A percentile compares a stretch with the other conserved stretches of the same genome.
These are phyloP conservation scores for Marmota monax DNA, from an alignment of 2,113 vertebrate genomes.

Conservation along the genomic window DNA sequence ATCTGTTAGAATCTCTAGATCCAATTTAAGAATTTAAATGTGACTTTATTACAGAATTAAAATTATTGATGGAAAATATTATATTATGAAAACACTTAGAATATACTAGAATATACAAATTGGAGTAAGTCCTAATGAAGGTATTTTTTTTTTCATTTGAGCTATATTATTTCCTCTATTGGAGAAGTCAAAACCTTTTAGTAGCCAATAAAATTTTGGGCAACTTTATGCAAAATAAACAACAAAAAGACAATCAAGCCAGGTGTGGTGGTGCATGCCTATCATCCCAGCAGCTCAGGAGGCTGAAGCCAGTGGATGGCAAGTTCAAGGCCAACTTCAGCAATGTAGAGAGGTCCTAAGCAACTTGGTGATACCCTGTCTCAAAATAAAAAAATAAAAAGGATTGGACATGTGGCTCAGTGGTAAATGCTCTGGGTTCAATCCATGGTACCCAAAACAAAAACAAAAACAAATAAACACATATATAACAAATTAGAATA, in stretches of 20 bases:
- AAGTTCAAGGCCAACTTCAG: too few relatives aligned
- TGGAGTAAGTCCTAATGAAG: background rate
- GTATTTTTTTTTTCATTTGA: background rate
- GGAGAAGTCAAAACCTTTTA: background rate
- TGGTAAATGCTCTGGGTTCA: too few relatives aligned
- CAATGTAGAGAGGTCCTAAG: too few relatives aligned
- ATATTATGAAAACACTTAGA: background rate
- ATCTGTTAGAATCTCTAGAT: background rate
- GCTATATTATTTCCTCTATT: background rate
- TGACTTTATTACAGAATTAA: slow-evolving; percentile 6
- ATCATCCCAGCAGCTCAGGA: too few relatives aligned
- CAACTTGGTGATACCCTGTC: too few relatives aligned
- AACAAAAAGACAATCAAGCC: background rate
- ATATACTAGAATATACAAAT: background rate
- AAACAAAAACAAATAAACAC: too few relatives aligned
- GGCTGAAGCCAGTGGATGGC: too few relatives aligned
- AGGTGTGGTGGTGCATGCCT: too few relatives aligned
- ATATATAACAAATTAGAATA: too few relatives aligned
- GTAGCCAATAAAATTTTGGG: background rate
- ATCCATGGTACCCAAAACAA: too few relatives aligned
- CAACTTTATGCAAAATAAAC: background rate
- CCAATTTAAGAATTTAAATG: background rate
- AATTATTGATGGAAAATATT: background rate
- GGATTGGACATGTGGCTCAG: too few relatives aligned
- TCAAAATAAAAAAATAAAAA: too few relatives aligned